Evolutionary conservation across 92 coral and sea anemone genomes (phyloP), one percentile per base, ranked within the genome.

Genomic region (Metridium senile): DNA sequence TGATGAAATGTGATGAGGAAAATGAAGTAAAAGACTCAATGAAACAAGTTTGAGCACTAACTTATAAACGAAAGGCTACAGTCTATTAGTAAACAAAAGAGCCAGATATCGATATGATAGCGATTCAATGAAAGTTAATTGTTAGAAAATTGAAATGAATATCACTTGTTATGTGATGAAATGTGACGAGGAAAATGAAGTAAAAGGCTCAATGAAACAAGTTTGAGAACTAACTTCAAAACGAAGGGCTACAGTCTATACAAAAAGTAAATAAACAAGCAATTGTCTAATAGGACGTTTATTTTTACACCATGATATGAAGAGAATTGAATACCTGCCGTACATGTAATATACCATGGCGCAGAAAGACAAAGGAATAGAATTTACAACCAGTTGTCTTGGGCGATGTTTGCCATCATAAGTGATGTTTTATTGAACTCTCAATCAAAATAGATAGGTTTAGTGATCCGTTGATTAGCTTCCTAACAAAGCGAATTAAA

Each of bases 381-480:
- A 19, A 9, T 54, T n/a, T 3, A 68, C 35, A 62, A 62, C 68
- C 35, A 39, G 49, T 39, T 39, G 66, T 59, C 17, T 33, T 11
- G 2, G 27, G 56, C 72, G 29, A 28, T 68, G 72, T 68, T 68
- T 68, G 72, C 51, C 57, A 13, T 8, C 57, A 43, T 68, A 68
- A 68, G 72, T 68, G 56, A 35, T 68, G 56, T 68, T 34, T 68
- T 33, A 68, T 68, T 68, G 72, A 68, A 68, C 39, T 45, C 57
- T 68, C 57, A 68, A 35, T 68, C 54, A 68, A 22, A 45, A 35
- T 3, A 68, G 72, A 68, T 19, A 11, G 72, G 53, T n/a, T 35
- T 21, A 68, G 72, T 68, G 57, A 43, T 68, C 72, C 72, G 72
- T 68, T 68, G 53, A 68, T 68, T 68, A 68, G 26, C 69, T 7